phyloP scores from a whole-genome alignment of 2,797 vertebrate species.

The Austrolebias charrua region DNA sequence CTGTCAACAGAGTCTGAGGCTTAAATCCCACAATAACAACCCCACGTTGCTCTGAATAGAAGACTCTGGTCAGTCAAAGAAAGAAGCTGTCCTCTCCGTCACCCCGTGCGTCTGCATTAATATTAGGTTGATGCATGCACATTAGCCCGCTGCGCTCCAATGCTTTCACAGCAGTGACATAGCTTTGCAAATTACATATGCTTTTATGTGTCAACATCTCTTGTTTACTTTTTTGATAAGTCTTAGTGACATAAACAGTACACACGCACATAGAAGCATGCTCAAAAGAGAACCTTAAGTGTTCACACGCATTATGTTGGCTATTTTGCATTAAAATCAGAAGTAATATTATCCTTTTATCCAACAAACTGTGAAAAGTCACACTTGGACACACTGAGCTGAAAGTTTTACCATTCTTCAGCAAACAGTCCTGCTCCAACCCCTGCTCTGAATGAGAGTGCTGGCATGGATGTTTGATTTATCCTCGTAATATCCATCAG shows the following conservation, averaged over 20 bases:
- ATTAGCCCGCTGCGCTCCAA: conserved; percentile 19
- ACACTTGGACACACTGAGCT: conserved; percentile 9
- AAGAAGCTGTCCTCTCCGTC: conserved; percentile 55
- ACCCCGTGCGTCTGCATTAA: conserved; percentile 45
- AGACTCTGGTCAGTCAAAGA: conserved; percentile 50
- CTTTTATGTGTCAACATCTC: conserved; percentile 12
- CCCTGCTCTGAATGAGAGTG: conserved; percentile 50
- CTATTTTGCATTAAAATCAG: background rate
- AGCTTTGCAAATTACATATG: conserved; percentile 5
- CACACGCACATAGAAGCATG: background rate
- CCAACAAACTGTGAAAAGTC: conserved; percentile 12
- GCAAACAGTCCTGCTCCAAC: conserved; percentile 54
- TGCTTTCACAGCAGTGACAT: conserved; percentile 25
- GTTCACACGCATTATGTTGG: background rate
- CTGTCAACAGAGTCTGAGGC: conserved; percentile 56
- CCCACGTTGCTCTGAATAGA: conserved; percentile 37
- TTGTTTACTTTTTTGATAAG: background rate
- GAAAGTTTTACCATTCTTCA: conserved; percentile 35
- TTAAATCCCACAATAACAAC: conserved; percentile 63
- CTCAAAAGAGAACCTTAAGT: background rate
- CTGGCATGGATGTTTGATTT: conserved; percentile 77
- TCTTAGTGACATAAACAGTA: background rate
- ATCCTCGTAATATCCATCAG: conserved; percentile 77
- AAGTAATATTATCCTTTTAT: background rate
- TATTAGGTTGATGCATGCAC: conserved; percentile 27